These are phyloP conservation scores for Takifugu rubripes DNA, from an alignment of 2,797 vertebrate genomes.

Conservation along the genomic window DNA sequence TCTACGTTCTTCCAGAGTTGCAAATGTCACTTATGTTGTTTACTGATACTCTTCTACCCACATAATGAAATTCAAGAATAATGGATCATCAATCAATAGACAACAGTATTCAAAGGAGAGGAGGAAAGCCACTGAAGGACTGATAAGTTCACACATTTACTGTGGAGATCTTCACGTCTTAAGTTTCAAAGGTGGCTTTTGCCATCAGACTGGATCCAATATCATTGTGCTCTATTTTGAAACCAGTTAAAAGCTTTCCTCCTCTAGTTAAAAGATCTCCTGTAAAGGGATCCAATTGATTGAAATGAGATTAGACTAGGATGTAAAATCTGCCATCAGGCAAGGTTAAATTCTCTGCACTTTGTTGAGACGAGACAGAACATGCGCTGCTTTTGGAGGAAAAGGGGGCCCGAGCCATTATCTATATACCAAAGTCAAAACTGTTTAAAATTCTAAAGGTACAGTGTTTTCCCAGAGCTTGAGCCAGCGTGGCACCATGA, in stretches of 20 bases:
- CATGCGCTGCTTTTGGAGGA: conserved; percentile 12
- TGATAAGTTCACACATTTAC: conserved; percentile 72
- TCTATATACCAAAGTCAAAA: conserved; percentile 19
- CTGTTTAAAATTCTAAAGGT: conserved; percentile 30
- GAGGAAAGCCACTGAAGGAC: conserved; percentile 48
- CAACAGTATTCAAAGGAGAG: conserved; percentile 40
- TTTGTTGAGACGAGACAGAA: conserved; percentile 15
- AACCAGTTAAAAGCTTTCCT: conserved; percentile 59
- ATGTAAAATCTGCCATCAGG: conserved; percentile 44
- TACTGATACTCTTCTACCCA: conserved; percentile 59
- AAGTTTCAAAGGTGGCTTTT: conserved; percentile 51
- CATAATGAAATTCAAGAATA: conserved; percentile 69
- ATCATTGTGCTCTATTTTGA: conserved; percentile 56
- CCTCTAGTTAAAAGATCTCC: conserved; percentile 24
- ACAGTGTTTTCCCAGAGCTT: conserved; percentile 21
- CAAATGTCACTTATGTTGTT: conserved; percentile 45
- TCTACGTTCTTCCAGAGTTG: conserved; percentile 14
- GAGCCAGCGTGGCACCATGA: conserved; percentile 26
- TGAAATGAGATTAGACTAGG: conserved; percentile 64
- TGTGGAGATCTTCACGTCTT: conserved; percentile 61
- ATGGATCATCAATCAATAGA: conserved; percentile 59
- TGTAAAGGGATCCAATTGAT: conserved; percentile 67
- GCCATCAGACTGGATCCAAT: conserved; percentile 59
- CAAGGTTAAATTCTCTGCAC: conserved; percentile 56
- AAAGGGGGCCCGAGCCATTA: background rate